Conservation (phyloP, 37 sponge, comb jelly and placozoan species). For the Haliclona indistincta region DNA sequence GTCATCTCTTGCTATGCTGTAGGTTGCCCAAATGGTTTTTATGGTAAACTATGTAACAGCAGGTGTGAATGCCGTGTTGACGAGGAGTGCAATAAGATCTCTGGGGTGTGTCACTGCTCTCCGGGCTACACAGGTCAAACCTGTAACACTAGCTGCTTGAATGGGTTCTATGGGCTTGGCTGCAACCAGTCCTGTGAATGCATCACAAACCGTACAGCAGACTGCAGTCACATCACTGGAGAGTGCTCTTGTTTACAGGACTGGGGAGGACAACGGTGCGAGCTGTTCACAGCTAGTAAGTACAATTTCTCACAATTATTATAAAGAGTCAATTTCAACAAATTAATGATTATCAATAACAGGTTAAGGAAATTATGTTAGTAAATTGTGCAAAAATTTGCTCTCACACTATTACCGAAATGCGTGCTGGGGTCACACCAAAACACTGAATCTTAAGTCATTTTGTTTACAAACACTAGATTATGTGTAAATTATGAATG, state of each 20-base stretch:
- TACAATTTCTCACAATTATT: too few relatives aligned
- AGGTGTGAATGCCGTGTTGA: slow-evolving; percentile 56
- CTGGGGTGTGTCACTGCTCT: slow-evolving; percentile 60
- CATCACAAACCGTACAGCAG: background rate
- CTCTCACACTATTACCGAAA: too few relatives aligned
- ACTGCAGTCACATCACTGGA: slow-evolving; percentile 48
- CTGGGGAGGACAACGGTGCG: slow-evolving; percentile 46
- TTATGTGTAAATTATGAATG: too few relatives aligned
- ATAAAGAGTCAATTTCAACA: too few relatives aligned
- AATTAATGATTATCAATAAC: too few relatives aligned
- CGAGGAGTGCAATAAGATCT: slow-evolving; percentile 47
- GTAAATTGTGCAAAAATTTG: too few relatives aligned
- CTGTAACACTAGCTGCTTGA: slow-evolving; percentile 45
- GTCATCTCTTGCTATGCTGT: background rate
- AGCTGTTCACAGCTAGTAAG: too few relatives aligned
- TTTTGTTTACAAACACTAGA: too few relatives aligned
- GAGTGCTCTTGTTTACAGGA: slow-evolving; percentile 33
- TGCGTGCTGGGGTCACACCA: too few relatives aligned
- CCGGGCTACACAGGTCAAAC: slow-evolving; percentile 47
- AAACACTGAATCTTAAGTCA: too few relatives aligned
- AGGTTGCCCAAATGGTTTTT: slow-evolving; percentile 58
- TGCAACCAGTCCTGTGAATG: slow-evolving; percentile 47
- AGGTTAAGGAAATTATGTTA: too few relatives aligned
- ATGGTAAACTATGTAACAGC: slow-evolving; percentile 49
- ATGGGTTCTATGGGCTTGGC: slow-evolving; percentile 35